phyloP scores from a whole-genome alignment of 2,113 vertebrate species.

The Siniperca knerii region DNA sequence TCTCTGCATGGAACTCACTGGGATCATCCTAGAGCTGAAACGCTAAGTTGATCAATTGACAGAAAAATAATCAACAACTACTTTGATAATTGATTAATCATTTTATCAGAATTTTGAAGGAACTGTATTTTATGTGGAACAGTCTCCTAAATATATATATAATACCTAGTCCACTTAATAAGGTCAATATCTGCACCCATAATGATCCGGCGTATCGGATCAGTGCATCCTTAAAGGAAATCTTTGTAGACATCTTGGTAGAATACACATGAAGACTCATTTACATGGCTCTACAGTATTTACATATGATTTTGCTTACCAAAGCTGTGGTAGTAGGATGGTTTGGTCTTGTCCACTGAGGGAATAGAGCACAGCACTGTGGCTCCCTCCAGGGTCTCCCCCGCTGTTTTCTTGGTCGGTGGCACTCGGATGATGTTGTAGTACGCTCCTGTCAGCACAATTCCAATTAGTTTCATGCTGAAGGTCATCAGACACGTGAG shows the following conservation, averaged over 20 bases:
- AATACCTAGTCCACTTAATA: background rate
- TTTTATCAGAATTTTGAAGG: background rate
- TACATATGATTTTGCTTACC: constrained; percentile 78
- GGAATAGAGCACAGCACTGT: constrained; percentile 89
- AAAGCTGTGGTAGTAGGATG: constrained; percentile 96
- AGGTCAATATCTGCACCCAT: background rate
- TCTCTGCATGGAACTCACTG: background rate
- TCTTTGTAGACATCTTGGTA: background rate
- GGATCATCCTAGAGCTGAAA: background rate
- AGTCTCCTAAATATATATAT: background rate
- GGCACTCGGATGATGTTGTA: constrained; percentile 93
- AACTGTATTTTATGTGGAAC: background rate
- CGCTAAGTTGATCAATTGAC: background rate
- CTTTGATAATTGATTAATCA: no score
- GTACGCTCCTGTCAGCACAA: constrained; percentile 81
- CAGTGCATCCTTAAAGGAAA: background rate
- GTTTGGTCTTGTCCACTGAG: constrained; percentile 84
- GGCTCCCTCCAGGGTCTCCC: constrained; percentile 87
- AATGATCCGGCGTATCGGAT: background rate
- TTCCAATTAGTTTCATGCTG: background rate
- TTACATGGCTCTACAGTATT: background rate
- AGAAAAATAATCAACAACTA: no score
- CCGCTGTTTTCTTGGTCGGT: constrained; percentile 74
- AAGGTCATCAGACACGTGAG: background rate
- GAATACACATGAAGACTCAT: background rate